Evolutionary conservation across 2,797 vertebrate genomes (phyloP).

Genomic region (Anguilla anguilla): DNA sequence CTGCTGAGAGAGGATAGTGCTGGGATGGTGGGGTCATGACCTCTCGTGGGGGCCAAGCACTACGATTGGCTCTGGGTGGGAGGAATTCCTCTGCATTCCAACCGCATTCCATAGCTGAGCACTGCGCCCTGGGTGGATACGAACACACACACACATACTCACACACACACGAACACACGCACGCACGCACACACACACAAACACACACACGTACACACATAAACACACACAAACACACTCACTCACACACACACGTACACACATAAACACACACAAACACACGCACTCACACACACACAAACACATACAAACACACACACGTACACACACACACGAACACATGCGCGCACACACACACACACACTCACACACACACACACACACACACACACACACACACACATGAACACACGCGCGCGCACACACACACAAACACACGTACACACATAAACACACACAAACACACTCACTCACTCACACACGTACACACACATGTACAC

Average conservation of each 20-base stretch:
- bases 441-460: too few species aligned
- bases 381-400: too few species aligned
- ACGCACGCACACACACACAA: not conserved
- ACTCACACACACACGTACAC: not conserved
- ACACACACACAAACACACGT: too few species aligned
- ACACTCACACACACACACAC: too few species aligned
- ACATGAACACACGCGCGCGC: too few species aligned
- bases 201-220: conserved; percentile 1
- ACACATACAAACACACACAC: not conserved
- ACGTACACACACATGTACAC: not conserved
- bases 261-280: conserved; percentile 9
- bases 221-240: not conserved
- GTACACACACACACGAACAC: not conserved
- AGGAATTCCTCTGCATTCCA: conserved; percentile 59
- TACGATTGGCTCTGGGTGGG: conserved; percentile 35
- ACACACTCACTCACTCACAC: not conserved
- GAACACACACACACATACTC: conserved; percentile 15
- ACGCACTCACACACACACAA: not conserved
- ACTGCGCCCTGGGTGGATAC: conserved; percentile 31
- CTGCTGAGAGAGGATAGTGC: conserved; percentile 36
- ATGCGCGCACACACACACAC: not conserved
- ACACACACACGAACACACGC: not conserved
- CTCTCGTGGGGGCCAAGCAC: conserved; percentile 35
- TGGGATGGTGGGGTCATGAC: conserved; percentile 19
- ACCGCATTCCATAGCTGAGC: conserved; percentile 48